phyloP scores from a whole-genome alignment of 2,113 vertebrate genomes.

The Nestor notabilis region DNA sequence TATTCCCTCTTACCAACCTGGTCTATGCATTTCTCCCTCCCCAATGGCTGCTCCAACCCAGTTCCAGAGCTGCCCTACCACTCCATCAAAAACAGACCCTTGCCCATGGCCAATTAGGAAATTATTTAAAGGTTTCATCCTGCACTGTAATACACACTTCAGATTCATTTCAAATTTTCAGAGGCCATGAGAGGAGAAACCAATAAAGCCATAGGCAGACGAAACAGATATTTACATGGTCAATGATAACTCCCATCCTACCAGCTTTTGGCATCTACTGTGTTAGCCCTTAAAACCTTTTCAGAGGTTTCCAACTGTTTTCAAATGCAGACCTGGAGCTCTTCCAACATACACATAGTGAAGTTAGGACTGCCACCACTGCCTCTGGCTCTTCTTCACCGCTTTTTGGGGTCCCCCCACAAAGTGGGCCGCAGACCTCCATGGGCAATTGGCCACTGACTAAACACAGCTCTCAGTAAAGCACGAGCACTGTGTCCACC shows the following conservation, averaged over 20 bases:
- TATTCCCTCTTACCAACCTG: background rate
- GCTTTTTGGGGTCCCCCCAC: background rate
- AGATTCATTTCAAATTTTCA: background rate
- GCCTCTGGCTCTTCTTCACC: background rate
- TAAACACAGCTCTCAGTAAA: background rate
- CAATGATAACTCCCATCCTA: background rate
- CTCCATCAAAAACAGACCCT: background rate
- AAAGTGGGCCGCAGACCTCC: rapidly evolving
- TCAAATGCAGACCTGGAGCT: rapidly evolving
- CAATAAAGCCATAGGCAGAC: background rate
- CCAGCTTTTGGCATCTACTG: background rate
- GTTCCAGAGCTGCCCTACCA: background rate
- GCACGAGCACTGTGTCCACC: background rate
- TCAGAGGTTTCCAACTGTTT: background rate
- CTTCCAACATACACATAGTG: rapidly evolving
- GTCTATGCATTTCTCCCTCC: background rate
- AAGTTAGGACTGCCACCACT: background rate
- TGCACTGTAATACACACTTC: background rate
- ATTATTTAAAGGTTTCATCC: background rate
- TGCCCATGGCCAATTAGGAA: background rate
- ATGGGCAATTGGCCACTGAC: rapidly evolving
- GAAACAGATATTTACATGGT: rapidly evolving
- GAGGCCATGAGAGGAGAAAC: background rate
- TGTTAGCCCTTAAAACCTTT: background rate
- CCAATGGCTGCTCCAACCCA: background rate